phyloP scores from a whole-genome alignment of 2,797 vertebrate genomes.

The Microctenopoma stevenorrisi region DNA sequence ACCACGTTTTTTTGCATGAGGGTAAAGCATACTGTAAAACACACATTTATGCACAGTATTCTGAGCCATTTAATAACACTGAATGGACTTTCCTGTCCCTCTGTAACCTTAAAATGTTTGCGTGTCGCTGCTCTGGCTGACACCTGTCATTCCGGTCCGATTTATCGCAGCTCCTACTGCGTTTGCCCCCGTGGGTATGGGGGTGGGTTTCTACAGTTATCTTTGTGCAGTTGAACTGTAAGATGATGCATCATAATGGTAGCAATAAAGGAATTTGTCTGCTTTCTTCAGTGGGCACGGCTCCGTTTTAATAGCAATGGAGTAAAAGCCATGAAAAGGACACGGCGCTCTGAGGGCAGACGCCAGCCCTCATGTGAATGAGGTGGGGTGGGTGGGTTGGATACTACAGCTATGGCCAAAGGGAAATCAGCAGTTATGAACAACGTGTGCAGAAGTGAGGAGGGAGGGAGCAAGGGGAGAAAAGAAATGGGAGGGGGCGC shows the following conservation, averaged over 20 bases:
- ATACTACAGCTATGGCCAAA: slow-evolving; percentile 74
- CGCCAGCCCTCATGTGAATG: slow-evolving; percentile 69
- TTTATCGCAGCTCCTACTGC: slow-evolving; percentile 8
- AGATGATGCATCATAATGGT: slow-evolving; percentile 20
- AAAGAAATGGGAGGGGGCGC: slow-evolving; percentile 72
- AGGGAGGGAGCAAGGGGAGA: slow-evolving; percentile 63
- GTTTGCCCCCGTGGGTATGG: neutral
- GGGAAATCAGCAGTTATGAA: slow-evolving; percentile 83
- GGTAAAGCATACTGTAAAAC: neutral
- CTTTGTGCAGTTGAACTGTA: slow-evolving; percentile 13
- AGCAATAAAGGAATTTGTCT: slow-evolving; percentile 62
- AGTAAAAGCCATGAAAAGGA: slow-evolving; percentile 68
- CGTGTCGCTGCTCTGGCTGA: slow-evolving; percentile 47
- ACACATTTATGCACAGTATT: neutral
- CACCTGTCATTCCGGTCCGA: slow-evolving; percentile 64
- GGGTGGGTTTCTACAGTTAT: neutral
- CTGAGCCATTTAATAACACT: neutral
- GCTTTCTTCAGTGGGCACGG: neutral
- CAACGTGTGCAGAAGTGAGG: slow-evolving; percentile 81
- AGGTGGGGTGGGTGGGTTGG: slow-evolving; percentile 68
- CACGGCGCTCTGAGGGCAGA: slow-evolving; percentile 57
- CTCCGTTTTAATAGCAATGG: slow-evolving; percentile 38
- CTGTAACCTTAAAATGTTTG: neutral
- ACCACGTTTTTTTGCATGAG: slow-evolving; percentile 25
- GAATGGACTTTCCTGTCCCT: neutral